These are phyloP conservation scores for Pyrrhia umbra DNA, from an alignment of 2,888 invertebrate species.

Conservation along the genomic window DNA sequence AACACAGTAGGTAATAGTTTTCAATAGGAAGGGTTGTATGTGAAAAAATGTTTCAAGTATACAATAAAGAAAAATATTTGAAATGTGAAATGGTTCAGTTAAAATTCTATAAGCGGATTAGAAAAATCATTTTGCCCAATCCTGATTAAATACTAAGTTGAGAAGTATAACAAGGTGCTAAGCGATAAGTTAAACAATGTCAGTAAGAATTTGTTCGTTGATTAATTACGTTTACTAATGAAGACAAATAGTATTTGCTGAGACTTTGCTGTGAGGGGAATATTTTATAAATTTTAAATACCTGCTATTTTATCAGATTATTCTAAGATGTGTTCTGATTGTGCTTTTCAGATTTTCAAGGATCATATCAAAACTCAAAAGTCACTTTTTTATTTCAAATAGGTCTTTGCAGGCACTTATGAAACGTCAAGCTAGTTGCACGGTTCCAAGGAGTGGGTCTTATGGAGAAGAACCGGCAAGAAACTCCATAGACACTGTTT, in stretches of 20 bases:
- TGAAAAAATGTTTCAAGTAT: too few species aligned
- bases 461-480: too few species aligned
- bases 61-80: neutral
- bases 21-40: too few species aligned
- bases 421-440: too few species aligned
- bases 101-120: conserved; percentile 46
- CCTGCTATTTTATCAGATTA: neutral
- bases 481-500: too few species aligned
- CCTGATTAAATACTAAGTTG: conserved; percentile 50
- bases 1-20: too few species aligned
- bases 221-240: conserved; percentile 63
- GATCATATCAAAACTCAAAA: too few species aligned
- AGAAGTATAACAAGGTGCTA: conserved; percentile 52
- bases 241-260: conserved; percentile 58
- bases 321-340: neutral
- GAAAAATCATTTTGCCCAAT: conserved; percentile 32
- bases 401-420: too few species aligned
- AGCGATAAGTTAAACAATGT: conserved; percentile 59
- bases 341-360: neutral
- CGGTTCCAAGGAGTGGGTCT: too few species aligned
- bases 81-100: neutral
- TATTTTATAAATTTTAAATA: conserved; percentile 26
- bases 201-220: conserved; percentile 54
- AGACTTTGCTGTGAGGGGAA: conserved; percentile 28
- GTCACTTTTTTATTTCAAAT: too few species aligned